phyloP scores from a whole-genome alignment of 2,113 vertebrate species.

The Oncorhynchus mykiss region DNA sequence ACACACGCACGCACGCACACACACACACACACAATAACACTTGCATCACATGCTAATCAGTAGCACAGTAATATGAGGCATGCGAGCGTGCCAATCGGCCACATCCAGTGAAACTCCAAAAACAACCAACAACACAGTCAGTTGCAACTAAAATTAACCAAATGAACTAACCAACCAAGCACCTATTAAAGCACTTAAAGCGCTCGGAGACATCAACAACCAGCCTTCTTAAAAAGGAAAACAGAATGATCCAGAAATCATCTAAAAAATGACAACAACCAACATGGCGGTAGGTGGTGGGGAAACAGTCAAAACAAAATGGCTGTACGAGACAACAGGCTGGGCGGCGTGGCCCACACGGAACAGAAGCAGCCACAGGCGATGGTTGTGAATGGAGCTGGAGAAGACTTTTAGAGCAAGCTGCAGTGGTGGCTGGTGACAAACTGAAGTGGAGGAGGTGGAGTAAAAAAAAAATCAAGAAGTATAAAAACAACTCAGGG shows the following conservation, averaged over 20 bases:
- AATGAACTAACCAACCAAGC: not conserved
- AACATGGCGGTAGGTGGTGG: constrained; percentile 14
- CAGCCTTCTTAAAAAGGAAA: constrained; percentile 1
- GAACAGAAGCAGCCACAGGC: constrained; percentile 10
- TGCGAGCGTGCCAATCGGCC: constrained; percentile 4
- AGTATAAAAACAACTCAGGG: not conserved
- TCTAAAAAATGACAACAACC: constrained; percentile 6
- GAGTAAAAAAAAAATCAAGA: not conserved
- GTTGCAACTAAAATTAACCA: constrained; percentile 4
- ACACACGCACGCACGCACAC: not conserved
- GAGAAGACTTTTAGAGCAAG: constrained; percentile 18
- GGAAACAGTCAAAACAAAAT: not conserved
- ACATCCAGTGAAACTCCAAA: constrained; percentile 16
- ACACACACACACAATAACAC: no score
- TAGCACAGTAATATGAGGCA: not conserved
- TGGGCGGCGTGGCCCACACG: not conserved
- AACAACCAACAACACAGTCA: not conserved
- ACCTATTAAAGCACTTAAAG: not conserved
- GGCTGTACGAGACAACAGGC: not conserved
- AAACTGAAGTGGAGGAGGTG: not conserved
- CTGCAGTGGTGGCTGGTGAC: constrained; percentile 48
- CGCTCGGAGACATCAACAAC: not conserved
- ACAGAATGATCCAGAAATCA: not conserved
- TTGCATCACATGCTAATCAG: constrained; percentile 7
- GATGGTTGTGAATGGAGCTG: constrained; percentile 22